phyloP scores from a whole-genome alignment of 2,113 vertebrate genomes.

The Todiramphus chloris region DNA sequence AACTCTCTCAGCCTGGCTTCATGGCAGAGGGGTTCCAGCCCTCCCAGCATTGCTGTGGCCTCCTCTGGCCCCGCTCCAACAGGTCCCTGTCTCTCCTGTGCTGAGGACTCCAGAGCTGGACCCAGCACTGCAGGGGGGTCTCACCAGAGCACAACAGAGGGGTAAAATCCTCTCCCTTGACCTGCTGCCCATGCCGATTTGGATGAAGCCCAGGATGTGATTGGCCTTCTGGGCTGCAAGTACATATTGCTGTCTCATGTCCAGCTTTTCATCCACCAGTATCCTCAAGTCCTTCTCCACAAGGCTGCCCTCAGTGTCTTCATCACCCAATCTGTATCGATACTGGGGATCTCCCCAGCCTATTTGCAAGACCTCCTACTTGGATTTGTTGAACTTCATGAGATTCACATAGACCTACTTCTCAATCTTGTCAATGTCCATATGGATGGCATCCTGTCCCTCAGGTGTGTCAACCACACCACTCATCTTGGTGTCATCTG shows the following conservation, averaged over 20 bases:
- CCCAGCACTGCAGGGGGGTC: neutral
- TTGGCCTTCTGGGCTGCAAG: neutral
- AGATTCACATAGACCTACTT: neutral
- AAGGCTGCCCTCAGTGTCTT: neutral
- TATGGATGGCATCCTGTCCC: neutral
- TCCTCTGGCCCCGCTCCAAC: neutral
- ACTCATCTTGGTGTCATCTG: neutral
- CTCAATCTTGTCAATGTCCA: neutral
- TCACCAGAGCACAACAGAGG: neutral
- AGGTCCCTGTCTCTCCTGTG: neutral
- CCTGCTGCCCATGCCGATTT: neutral
- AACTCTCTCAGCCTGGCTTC: neutral
- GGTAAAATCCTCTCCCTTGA: accelerated
- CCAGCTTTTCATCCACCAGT: neutral
- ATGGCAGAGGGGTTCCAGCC: neutral
- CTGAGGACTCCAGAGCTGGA: neutral
- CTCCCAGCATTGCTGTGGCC: neutral
- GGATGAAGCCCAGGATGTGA: neutral
- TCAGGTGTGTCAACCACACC: neutral
- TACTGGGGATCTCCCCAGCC: neutral
- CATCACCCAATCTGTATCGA: neutral
- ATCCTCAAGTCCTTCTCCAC: neutral
- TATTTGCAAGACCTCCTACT: neutral
- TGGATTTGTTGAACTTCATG: neutral
- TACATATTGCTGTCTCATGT: accelerated